These are phyloP conservation scores for Sebastes iracundus DNA, from an alignment of 2,797 vertebrate species.

Conservation along the genomic window DNA sequence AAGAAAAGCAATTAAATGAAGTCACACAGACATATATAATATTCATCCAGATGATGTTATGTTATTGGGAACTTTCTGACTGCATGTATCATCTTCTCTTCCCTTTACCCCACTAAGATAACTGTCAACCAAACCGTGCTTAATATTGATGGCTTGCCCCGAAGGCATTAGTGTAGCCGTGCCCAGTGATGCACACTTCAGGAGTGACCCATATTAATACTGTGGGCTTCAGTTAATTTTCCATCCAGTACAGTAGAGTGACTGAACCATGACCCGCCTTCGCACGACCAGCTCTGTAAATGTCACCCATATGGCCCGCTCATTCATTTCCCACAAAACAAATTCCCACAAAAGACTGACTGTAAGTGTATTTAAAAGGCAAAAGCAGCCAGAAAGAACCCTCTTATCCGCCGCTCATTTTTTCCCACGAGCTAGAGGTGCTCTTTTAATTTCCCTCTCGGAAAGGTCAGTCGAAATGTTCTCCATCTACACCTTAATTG, in stretches of 20 bases:
- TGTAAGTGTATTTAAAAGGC: conserved; percentile 83
- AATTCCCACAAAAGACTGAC: conserved; percentile 76
- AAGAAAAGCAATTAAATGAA: background rate
- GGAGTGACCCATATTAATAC: conserved; percentile 71
- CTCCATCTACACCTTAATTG: conserved; percentile 83
- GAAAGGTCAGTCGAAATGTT: conserved; percentile 84
- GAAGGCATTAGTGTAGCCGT: conserved; percentile 54
- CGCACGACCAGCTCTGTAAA: conserved; percentile 71
- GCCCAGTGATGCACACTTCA: conserved; percentile 42
- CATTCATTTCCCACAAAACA: conserved; percentile 78
- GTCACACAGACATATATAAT: background rate
- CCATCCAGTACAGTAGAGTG: conserved; percentile 69
- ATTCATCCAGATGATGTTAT: background rate
- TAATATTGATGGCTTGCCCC: conserved; percentile 54
- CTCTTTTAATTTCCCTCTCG: conserved; percentile 84
- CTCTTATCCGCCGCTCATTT: conserved; percentile 67
- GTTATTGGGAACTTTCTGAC: background rate
- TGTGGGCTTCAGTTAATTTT: conserved; percentile 71
- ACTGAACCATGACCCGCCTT: conserved; percentile 70
- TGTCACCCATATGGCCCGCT: conserved; percentile 72
- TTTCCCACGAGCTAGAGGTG: conserved; percentile 80
- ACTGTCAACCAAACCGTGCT: conserved; percentile 52
- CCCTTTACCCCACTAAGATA: conserved; percentile 20
- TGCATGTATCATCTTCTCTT: background rate
- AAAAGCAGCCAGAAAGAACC: conserved; percentile 76